Evolutionary conservation across 1,140 invertebrate genomes (phyloP), one percentile per base, ranked within the genome.

Genomic region (Bicyclus anynana): DNA sequence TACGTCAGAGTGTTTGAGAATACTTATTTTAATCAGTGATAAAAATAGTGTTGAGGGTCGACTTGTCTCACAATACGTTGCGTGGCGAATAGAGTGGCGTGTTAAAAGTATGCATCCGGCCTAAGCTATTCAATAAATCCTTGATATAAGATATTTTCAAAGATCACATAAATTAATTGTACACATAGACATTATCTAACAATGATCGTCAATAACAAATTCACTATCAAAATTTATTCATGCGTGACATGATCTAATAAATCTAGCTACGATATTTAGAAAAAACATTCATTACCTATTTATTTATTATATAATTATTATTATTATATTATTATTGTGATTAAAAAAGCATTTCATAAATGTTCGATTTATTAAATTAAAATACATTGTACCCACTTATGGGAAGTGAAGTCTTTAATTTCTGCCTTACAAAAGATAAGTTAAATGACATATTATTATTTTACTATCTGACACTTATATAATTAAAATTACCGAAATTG

Each of bases 81-180:
- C 20, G 23, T 23, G 23, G 23, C 23, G 2, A 23, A 23, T 23
- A 4, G 3, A 7, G 23, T 2, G 23, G 23, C 23, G 7, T 23
- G 23, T 23, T 23, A 23, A 23, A 23, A 23, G 3, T 23, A 23
- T 23, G 3, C 23, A 23, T 23, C 23, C 23, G 7, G 23, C 23
- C 23, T 2, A 23, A 23, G 21, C 46, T 23, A 27, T 48, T 26
- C 68, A 80, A 74, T 74, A 76, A 72, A 49, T 75, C 62, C 64
- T 65, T 67, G 69, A 77, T 72, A 78, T 73, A 33, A 17, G 63
- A 65, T 68, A 77, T 72, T 74, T 71, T 67, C 65, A 77, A 74
- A 78, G 68, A 83, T 80, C 75, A 85, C 75, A 77, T 78, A 78
- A 79, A 78, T 63, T 77, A 79, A 77, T 81, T 84, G 77, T 74